These are phyloP conservation scores for Crypturellus tataupa DNA, from an alignment of 2,797 vertebrate genomes.

Conservation along the genomic window DNA sequence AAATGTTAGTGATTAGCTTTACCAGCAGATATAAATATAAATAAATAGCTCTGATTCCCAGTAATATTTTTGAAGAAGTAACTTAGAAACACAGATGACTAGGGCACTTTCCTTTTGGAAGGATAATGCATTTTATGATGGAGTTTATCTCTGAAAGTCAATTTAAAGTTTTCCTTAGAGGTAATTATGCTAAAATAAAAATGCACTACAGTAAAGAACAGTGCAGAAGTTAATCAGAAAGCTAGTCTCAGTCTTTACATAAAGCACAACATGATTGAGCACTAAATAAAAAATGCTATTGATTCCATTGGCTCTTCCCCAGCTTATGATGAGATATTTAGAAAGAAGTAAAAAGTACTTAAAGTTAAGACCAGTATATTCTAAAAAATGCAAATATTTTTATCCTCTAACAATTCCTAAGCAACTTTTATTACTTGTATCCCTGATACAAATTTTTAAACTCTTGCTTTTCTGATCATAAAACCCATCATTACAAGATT, in stretches of 20 bases:
- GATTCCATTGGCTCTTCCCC: neutral
- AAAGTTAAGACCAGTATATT: neutral
- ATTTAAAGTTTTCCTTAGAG: constrained; percentile 15
- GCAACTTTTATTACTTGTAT: neutral
- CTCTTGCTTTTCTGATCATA: neutral
- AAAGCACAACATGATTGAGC: neutral
- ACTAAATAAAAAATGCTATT: neutral
- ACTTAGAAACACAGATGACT: neutral
- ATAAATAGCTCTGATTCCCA: neutral
- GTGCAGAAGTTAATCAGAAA: neutral
- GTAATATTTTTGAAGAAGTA: neutral
- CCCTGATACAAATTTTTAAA: neutral
- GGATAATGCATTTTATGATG: neutral
- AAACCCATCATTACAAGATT: neutral
- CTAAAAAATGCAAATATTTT: neutral
- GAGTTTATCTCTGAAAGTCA: neutral
- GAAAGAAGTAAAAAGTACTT: neutral
- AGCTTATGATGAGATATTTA: neutral
- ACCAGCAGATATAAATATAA: neutral
- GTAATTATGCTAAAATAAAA: neutral
- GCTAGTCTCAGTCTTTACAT: neutral
- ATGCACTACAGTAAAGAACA: neutral
- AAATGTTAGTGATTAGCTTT: neutral
- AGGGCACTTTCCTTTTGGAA: neutral
- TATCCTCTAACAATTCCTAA: neutral